A percentile compares a stretch with the other conserved stretches of the same genome.
These are phyloP conservation scores for Bungarus multicinctus DNA, from an alignment of 2,113 vertebrate genomes.

Conservation along the genomic window DNA sequence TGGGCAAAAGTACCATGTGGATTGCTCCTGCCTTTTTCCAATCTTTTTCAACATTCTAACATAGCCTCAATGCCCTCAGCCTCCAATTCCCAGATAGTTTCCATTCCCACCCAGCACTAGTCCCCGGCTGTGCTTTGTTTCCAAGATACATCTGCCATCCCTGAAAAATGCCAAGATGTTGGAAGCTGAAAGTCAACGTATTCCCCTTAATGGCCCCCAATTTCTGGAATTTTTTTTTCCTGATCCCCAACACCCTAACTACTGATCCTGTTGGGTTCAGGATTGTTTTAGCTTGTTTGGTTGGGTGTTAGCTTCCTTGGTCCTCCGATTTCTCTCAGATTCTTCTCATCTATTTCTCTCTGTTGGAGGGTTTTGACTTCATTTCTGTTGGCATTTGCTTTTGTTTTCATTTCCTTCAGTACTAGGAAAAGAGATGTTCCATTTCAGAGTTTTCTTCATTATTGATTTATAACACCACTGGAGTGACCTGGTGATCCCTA, in stretches of 20 bases:
- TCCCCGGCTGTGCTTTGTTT: background rate
- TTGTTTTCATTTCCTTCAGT: background rate
- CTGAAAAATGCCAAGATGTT: background rate
- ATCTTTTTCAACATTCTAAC: background rate
- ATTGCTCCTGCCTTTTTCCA: background rate
- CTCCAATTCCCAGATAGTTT: background rate
- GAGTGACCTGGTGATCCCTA: background rate
- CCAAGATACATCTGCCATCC: background rate
- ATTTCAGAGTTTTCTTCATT: background rate
- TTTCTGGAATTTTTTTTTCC: background rate
- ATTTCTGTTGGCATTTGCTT: background rate
- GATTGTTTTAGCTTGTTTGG: background rate
- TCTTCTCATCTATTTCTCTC: background rate
- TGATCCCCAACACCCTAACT: background rate
- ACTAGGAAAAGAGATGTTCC: background rate
- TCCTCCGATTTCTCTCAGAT: background rate
- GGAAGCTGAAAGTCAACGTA: background rate
- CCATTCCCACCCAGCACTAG: background rate
- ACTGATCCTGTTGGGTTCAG: background rate
- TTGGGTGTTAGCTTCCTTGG: background rate
- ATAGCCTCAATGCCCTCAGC: background rate
- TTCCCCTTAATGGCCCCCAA: background rate
- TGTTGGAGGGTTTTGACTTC: background rate
- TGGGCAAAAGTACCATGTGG: background rate
- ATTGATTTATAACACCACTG: background rate